Evolutionary conservation across 2,113 vertebrate species (phyloP).

Genomic region (Alligator mississippiensis): DNA sequence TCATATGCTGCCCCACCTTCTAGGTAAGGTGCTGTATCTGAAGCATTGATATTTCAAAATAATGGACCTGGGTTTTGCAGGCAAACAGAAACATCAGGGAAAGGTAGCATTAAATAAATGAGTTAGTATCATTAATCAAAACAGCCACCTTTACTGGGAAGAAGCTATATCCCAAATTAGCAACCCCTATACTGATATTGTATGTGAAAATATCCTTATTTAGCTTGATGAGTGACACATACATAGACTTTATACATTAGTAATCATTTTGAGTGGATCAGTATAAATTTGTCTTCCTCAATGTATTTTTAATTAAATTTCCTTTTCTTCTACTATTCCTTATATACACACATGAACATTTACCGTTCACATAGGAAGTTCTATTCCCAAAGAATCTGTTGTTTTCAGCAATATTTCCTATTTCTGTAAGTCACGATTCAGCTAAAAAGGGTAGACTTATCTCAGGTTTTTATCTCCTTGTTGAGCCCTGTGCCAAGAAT

Average conservation of each 20-base stretch:
- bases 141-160: neutral
- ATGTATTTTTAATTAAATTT: neutral
- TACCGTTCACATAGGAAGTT: too few relatives aligned
- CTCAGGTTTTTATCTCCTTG: too few relatives aligned
- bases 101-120: neutral
- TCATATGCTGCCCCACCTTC: neutral
- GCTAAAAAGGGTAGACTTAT: too few relatives aligned
- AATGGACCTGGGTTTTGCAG: neutral
- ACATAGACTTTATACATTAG: neutral
- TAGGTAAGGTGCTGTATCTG: neutral
- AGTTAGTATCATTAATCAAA: neutral
- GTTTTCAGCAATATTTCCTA: too few relatives aligned
- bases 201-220: neutral
- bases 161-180: neutral
- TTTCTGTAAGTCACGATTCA: too few relatives aligned
- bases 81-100: neutral
- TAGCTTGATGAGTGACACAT: neutral
- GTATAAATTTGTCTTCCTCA: neutral
- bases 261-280: neutral
- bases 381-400: too few relatives aligned
- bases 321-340: neutral
- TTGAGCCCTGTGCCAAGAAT: too few relatives aligned
- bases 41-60: neutral
- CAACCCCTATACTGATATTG: neutral
- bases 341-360: too few relatives aligned